These are phyloP conservation scores for Oreamnos americanus DNA, from an alignment of 2,113 vertebrate species.

Conservation along the genomic window DNA sequence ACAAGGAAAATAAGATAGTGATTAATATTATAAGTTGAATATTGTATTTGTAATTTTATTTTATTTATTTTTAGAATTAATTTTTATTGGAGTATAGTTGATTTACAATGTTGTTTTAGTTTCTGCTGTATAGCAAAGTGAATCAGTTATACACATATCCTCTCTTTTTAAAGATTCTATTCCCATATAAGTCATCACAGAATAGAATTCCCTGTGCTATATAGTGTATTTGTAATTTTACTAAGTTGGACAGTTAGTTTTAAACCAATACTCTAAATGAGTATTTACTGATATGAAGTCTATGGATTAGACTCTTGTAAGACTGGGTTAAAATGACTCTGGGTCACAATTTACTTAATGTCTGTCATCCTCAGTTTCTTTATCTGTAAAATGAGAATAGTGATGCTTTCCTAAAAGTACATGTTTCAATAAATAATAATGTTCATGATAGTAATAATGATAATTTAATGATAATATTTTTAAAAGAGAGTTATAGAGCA, in stretches of 20 bases:
- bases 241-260: slow-evolving; percentile 45
- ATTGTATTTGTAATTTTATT: slow-evolving; percentile 31
- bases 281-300: neutral
- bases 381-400: neutral
- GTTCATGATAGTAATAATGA: neutral
- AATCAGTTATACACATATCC: neutral
- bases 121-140: neutral
- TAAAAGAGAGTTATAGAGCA: neutral
- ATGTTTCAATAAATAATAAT: neutral
- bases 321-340: neutral
- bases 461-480: neutral
- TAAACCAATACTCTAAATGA: slow-evolving; percentile 4
- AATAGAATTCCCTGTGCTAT: neutral
- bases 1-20: neutral
- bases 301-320: neutral
- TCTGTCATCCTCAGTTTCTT: neutral
- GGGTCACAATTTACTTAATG: neutral
- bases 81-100: neutral
- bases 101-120: neutral
- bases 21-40: slow-evolving; percentile 36
- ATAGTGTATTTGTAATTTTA: slow-evolving; percentile 16
- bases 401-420: neutral
- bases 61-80: neutral
- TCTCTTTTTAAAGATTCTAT: neutral
- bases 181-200: neutral